These are phyloP conservation scores for Sepiola atlantica DNA, from an alignment of 2,888 invertebrate genomes.

Conservation along the genomic window DNA sequence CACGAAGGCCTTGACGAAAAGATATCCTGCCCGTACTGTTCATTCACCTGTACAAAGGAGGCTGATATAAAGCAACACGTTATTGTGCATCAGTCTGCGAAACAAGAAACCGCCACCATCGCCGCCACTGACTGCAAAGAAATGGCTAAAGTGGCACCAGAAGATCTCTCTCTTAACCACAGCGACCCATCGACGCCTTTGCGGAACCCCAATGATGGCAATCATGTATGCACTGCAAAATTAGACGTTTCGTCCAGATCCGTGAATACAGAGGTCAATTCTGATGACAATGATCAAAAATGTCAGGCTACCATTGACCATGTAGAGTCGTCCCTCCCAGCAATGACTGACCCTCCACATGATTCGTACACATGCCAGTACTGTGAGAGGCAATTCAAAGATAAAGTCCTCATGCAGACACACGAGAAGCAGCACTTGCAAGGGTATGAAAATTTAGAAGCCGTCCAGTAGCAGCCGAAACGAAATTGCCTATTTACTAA, in stretches of 20 bases:
- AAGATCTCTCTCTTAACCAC: neutral
- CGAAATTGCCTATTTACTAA: neutral
- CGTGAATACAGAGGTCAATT: constrained; percentile 50
- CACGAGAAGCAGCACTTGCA: constrained; percentile 68
- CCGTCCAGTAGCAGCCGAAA: constrained; percentile 42
- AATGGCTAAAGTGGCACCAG: neutral
- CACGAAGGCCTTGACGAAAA: constrained; percentile 58
- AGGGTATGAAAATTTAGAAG: constrained; percentile 49
- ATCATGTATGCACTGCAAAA: constrained; percentile 39
- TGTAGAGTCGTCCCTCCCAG: constrained; percentile 48
- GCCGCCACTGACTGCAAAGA: no score
- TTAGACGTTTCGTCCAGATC: neutral
- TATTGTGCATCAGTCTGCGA: constrained; percentile 58
- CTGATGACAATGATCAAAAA: constrained; percentile 51
- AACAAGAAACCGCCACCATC: neutral
- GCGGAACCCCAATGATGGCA: neutral
- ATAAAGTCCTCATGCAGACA: constrained; percentile 63
- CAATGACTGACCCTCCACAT: neutral
- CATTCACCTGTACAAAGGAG: constrained; percentile 61
- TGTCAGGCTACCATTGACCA: constrained; percentile 46
- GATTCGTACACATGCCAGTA: constrained; percentile 65
- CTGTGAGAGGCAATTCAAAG: constrained; percentile 69
- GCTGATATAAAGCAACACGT: constrained; percentile 61
- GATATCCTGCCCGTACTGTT: constrained; percentile 65
- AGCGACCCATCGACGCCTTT: neutral